Evolutionary conservation across 2,797 vertebrate species (phyloP).

Genomic region (Heteromormyrus szaboi): DNA sequence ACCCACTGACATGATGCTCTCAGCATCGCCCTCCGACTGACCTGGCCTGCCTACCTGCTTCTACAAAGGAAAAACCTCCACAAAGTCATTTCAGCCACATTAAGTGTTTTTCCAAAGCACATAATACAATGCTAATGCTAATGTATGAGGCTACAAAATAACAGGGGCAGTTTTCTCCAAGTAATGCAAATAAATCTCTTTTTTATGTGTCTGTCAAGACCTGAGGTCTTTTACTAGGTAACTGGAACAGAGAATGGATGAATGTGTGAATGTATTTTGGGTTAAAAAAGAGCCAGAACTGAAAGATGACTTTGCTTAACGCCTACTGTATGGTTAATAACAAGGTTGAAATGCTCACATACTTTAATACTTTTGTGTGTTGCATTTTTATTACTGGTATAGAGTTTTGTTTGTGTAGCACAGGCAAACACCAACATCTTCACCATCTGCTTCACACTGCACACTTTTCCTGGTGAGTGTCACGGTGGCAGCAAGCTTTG

Average conservation of each 20-base stretch:
- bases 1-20: not conserved
- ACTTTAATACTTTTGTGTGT: not conserved
- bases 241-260: not conserved
- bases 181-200: not conserved
- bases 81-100: not conserved
- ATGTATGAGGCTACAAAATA: not conserved
- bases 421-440: not conserved
- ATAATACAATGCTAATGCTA: not conserved
- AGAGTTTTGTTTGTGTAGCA: not conserved
- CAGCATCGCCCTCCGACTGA: not conserved
- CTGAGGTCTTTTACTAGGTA: not conserved
- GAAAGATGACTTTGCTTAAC: not conserved
- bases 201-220: not conserved
- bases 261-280: not conserved
- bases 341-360: not conserved
- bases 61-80: not conserved
- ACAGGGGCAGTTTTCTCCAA: not conserved
- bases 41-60: not conserved
- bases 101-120: not conserved
- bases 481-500: not conserved
- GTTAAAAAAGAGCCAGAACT: not conserved
- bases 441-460: not conserved
- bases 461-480: not conserved
- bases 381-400: not conserved
- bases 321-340: not conserved